phyloP scores from a whole-genome alignment of 2,797 vertebrate genomes.

The Clamator glandarius region DNA sequence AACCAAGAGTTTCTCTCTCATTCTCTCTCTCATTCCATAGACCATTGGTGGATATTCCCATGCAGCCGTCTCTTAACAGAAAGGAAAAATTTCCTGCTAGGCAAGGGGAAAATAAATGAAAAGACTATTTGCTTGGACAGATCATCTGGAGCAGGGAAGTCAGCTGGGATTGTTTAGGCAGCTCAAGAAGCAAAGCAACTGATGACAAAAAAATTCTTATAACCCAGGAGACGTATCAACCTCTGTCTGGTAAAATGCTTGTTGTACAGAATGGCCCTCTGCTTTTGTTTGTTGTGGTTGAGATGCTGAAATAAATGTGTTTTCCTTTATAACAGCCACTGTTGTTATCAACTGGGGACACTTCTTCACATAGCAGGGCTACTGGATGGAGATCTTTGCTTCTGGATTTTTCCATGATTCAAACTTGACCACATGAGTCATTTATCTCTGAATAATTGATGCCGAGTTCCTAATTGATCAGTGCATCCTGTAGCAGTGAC shows the following conservation, averaged over 20 bases:
- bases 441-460: neutral
- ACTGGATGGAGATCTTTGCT: neutral
- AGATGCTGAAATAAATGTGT: neutral
- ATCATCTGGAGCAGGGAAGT: neutral
- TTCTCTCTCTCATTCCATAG: neutral
- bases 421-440: neutral
- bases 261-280: neutral
- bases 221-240: neutral
- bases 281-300: neutral
- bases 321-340: neutral
- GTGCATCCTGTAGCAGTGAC: neutral
- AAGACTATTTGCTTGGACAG: slow-evolving; percentile 23
- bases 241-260: neutral
- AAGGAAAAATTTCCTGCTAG: neutral
- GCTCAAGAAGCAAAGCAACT: neutral
- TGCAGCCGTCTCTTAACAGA: neutral
- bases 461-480: neutral
- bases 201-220: neutral
- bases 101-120: neutral
- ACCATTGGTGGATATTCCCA: slow-evolving; percentile 2
- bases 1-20: neutral
- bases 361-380: neutral
- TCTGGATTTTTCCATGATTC: neutral
- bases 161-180: neutral
- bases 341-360: neutral